Percentiles rank a stretch among this genome's conserved stretches.
Conservation (phyloP, 1,140 invertebrate genomes). For the Neodiprion pinetum region DNA sequence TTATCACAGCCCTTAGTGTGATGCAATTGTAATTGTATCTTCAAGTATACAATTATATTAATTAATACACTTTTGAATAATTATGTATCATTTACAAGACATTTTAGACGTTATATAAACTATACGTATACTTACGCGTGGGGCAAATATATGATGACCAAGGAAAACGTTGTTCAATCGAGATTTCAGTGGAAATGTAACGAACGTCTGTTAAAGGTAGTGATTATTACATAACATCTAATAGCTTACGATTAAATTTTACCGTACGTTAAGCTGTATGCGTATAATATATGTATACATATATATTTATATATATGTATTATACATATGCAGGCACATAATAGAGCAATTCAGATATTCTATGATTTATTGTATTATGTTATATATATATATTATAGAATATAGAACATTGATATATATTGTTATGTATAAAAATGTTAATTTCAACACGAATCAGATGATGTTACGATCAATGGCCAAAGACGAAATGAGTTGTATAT, state of each 20-base stretch:
- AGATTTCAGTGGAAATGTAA: background rate
- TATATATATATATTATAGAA: conserved; percentile 8
- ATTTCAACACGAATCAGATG: conserved; percentile 27
- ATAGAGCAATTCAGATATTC: conserved; percentile 18
- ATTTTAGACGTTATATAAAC: background rate
- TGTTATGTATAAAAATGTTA: conserved; percentile 13
- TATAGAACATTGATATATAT: background rate
- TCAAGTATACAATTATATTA: background rate
- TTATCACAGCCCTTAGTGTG: background rate
- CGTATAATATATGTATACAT: background rate
- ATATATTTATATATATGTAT: background rate
- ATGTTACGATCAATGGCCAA: conserved; percentile 34
- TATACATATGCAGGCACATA: too few relatives aligned
- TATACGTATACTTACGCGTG: conserved; percentile 1
- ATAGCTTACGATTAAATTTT: background rate
- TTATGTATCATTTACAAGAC: background rate
- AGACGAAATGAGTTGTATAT: conserved; percentile 32
- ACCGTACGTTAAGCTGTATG: background rate
- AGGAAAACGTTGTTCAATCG: background rate
- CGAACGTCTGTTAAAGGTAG: conserved; percentile 4
- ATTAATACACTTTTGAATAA: background rate
- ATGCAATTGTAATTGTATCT: background rate
- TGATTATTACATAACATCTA: background rate
- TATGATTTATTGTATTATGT: conserved; percentile 22
- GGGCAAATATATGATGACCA: background rate